A percentile compares a stretch with the other conserved stretches of the same genome.
These are phyloP conservation scores for Pangasianodon hypophthalmus DNA, from an alignment of 2,113 vertebrate genomes.

Conservation along the genomic window DNA sequence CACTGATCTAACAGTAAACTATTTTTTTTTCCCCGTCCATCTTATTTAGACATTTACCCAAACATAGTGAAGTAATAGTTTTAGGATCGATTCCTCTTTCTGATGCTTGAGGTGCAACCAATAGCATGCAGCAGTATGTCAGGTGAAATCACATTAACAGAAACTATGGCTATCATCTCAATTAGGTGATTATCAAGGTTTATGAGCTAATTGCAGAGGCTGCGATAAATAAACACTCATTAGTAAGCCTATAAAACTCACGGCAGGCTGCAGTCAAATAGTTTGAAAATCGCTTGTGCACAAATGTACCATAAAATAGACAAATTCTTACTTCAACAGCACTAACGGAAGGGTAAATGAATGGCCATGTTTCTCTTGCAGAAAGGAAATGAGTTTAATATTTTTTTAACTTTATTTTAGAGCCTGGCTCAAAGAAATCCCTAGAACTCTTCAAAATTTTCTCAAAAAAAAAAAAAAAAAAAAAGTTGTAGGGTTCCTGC, in stretches of 20 bases:
- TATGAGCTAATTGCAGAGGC: constrained; percentile 47
- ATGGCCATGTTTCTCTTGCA: constrained; percentile 14
- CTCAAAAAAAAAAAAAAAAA: not conserved
- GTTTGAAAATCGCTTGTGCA: constrained; percentile 3
- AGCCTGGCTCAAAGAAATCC: not conserved
- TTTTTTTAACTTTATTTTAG: not conserved
- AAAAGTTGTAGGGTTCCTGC: not conserved
- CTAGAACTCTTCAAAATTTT: not conserved
- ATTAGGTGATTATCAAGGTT: constrained; percentile 46
- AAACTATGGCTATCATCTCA: constrained; percentile 40
- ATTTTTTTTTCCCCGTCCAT: not conserved
- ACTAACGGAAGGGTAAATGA: constrained; percentile 47
- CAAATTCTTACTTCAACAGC: constrained; percentile 54
- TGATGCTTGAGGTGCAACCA: constrained; percentile 15
- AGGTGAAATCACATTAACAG: constrained; percentile 24
- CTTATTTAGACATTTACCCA: constrained; percentile 9
- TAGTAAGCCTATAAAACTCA: constrained; percentile 43
- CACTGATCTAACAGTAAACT: constrained; percentile 6
- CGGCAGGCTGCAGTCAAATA: constrained; percentile 44
- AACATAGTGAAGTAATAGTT: not conserved
- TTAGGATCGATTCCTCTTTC: constrained; percentile 23
- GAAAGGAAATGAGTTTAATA: not conserved
- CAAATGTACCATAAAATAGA: constrained; percentile 23
- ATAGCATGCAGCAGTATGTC: not conserved
- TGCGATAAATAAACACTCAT: constrained; percentile 53